Evolutionary conservation across 2,797 vertebrate genomes (phyloP), one percentile per base, ranked within the genome.

Genomic region (Acanthiza pusilla): DNA sequence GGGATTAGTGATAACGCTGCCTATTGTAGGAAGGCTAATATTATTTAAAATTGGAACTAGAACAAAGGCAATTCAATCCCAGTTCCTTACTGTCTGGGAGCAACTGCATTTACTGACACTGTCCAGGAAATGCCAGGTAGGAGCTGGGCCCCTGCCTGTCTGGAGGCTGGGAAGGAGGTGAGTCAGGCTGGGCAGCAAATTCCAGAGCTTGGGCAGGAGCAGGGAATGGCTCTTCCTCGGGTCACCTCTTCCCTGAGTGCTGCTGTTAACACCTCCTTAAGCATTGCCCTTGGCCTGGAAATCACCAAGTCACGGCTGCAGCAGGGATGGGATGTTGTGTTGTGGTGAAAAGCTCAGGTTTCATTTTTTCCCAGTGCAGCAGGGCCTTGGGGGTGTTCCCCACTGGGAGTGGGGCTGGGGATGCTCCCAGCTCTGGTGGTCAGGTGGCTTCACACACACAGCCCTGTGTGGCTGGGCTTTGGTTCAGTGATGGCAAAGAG

Each of bases 1-100:
- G 95, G 97, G 97, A 97, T 92, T 96, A 94, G 96, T 75, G 91
- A 96, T 93, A 96, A 96, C 82, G 5, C 95, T 95, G 93, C 95
- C 91, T 97, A 92, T 95, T 97, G 96, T 97, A 87, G 32, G 40
- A 60, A 93, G 93, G 47, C 93, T 97, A 95, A 90, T 95, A 95
- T 96, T 97, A 97, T 97, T 97, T 97, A 97, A 97, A 98, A 96
- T 71, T 95, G 93, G 90, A 96, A 95, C 65, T 95, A 94, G 95
- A 94, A 98, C 97, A 98, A 96, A 97, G 67, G 91, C 94, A 96
- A 87, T 95, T 96, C 95, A 95, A 87, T 96, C 94, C 92, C 73
- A 76, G 29, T 73, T 88, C 93, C 74, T 85, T 3, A 14, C 73
- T 61, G 51, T 29, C 29, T 0, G 27, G 47, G 51, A 81, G 75